Evolutionary conservation across 2,888 invertebrate species (phyloP).

Genomic region (Pseudanteris insignis): DNA sequence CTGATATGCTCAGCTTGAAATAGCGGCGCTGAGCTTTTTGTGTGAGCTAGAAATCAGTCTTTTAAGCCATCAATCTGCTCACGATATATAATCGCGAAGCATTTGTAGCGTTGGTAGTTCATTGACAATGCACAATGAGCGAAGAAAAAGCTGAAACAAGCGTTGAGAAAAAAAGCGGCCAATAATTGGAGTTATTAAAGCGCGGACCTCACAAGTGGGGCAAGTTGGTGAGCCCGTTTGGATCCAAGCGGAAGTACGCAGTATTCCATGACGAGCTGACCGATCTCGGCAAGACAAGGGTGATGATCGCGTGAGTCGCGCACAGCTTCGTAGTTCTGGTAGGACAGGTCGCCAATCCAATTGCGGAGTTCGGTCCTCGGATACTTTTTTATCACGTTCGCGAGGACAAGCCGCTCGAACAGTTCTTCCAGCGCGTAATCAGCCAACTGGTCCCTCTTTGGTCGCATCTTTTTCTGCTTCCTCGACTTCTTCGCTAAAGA

Average conservation of each 20-base stretch:
- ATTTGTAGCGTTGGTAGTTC: conserved; percentile 11
- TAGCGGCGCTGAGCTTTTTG: not conserved
- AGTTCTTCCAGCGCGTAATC: conserved; percentile 73
- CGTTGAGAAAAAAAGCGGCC: conserved; percentile 3
- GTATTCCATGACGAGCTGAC: conserved; percentile 71
- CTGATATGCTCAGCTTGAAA: too few relatives aligned
- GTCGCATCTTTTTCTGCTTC: conserved; percentile 47
- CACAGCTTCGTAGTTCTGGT: conserved; percentile 67
- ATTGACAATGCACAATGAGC: conserved; percentile 10
- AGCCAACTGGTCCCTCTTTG: conserved; percentile 73
- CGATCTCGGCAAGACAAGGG: conserved; percentile 72
- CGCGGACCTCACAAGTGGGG: conserved; percentile 53
- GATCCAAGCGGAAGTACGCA: conserved; percentile 72
- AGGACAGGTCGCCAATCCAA: conserved; percentile 77
- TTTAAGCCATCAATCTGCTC: not conserved
- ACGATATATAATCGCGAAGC: conserved; percentile 7
- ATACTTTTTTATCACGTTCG: conserved; percentile 75
- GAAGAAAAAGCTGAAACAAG: conserved; percentile 12
- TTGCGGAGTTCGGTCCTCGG: conserved; percentile 72
- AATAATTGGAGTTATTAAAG: conserved; percentile 45
- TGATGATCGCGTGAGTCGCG: conserved; percentile 65
- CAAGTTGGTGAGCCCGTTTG: conserved; percentile 53
- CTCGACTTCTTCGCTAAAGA: conserved; percentile 31
- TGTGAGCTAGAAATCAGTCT: not conserved
- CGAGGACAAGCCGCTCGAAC: conserved; percentile 77